phyloP scores from a whole-genome alignment of 1,140 invertebrate species.

The Bombus waltoni region DNA sequence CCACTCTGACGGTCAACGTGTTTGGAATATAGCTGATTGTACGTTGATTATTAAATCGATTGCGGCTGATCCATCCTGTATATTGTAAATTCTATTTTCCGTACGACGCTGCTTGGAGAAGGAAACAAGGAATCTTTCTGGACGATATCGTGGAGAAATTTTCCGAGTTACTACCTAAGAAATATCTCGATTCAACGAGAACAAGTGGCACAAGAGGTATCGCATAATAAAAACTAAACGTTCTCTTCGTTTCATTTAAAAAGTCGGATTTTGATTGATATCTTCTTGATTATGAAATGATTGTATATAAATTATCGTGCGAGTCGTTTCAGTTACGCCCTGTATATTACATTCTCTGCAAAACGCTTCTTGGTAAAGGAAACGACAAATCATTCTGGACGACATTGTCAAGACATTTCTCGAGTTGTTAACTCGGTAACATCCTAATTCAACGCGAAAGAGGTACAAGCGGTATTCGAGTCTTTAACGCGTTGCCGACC shows the following conservation, averaged over 20 bases:
- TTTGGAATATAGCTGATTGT: too few relatives aligned
- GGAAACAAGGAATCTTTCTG: background rate
- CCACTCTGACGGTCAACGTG: too few relatives aligned
- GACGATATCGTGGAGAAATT: background rate
- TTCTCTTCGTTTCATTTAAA: too few relatives aligned
- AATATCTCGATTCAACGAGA: background rate
- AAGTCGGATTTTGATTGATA: too few relatives aligned
- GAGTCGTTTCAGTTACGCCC: too few relatives aligned
- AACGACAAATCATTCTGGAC: background rate
- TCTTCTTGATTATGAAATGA: too few relatives aligned
- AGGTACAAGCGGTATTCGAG: background rate
- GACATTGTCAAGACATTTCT: background rate
- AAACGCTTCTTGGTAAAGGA: background rate
- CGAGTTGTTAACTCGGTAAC: background rate
- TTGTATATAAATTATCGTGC: too few relatives aligned
- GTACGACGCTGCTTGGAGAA: background rate
- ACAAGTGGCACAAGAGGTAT: background rate
- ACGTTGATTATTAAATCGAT: too few relatives aligned
- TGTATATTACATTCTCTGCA: background rate
- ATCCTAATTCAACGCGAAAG: background rate
- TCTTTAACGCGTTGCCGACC: slow-evolving; percentile 18
- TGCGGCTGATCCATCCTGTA: too few relatives aligned
- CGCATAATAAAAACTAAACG: too few relatives aligned
- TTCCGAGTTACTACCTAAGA: background rate
- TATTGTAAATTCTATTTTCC: too few relatives aligned